Conservation (phyloP, 2,888 invertebrate species). For the Poecilus cupreus region DNA sequence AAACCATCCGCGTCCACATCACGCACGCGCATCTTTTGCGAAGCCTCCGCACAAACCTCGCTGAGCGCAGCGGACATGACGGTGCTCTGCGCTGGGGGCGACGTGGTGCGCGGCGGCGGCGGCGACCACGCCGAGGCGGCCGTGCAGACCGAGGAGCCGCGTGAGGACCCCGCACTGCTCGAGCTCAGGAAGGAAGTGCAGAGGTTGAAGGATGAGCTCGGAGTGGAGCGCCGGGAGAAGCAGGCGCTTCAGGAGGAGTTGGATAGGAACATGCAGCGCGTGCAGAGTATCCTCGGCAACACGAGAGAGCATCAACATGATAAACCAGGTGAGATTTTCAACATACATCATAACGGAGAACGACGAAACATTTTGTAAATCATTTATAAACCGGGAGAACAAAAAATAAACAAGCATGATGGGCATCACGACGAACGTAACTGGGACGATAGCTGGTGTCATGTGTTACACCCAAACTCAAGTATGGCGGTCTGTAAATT, state of each 20-base stretch:
- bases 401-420: too few species aligned
- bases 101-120: constrained; percentile 34
- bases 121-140: constrained; percentile 67
- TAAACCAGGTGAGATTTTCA: background rate
- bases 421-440: too few species aligned
- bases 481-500: too few species aligned
- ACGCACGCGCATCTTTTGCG: constrained; percentile 85
- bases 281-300: constrained; percentile 78
- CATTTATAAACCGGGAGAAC: too few species aligned
- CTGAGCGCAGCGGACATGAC: too few species aligned
- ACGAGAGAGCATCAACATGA: too few species aligned
- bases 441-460: too few species aligned
- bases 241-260: constrained; percentile 84
- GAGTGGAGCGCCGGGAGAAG: constrained; percentile 83
- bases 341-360: too few species aligned
- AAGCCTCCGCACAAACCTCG: constrained; percentile 72
- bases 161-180: constrained; percentile 69
- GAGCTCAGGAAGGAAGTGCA: constrained; percentile 78
- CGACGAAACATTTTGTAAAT: too few species aligned
- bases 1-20: constrained; percentile 84
- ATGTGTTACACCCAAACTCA: too few species aligned
- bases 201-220: constrained; percentile 76
- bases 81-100: too few species aligned
- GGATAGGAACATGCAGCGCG: constrained; percentile 83
- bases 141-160: constrained; percentile 66